Evolutionary conservation across 2,113 vertebrate species (phyloP).

Genomic region (Paramisgurnus dabryanus): DNA sequence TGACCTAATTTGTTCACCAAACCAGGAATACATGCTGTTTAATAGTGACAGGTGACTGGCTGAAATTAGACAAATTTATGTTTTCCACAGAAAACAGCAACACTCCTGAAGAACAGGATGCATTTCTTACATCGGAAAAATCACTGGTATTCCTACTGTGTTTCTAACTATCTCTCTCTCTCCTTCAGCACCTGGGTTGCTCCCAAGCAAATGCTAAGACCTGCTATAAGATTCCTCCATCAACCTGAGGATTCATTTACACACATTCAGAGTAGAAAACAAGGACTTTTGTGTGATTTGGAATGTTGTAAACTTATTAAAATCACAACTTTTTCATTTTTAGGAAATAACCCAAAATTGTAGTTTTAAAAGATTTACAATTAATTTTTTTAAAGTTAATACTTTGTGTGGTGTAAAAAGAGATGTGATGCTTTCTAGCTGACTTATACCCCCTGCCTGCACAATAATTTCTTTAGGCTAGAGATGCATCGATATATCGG

Average conservation of each 20-base stretch:
- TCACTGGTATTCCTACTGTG: neutral
- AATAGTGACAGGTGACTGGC: conserved; percentile 1
- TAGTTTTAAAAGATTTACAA: too few relatives aligned
- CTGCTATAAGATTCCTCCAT: conserved; percentile 2
- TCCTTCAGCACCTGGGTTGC: neutral
- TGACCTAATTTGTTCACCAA: neutral
- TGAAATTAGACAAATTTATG: neutral
- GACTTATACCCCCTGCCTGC: too few relatives aligned
- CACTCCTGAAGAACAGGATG: neutral
- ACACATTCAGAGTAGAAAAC: neutral
- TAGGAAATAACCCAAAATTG: neutral
- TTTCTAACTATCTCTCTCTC: neutral
- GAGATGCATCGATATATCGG: too few relatives aligned
- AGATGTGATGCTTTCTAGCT: too few relatives aligned
- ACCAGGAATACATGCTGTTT: neutral
- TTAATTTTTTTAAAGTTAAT: too few relatives aligned
- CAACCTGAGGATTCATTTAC: conserved; percentile 1
- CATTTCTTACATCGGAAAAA: conserved; percentile 32
- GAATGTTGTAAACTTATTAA: neutral
- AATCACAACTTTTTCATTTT: too few relatives aligned
- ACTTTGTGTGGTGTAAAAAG: too few relatives aligned
- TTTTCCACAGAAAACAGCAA: neutral
- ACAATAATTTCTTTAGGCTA: too few relatives aligned
- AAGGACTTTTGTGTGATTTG: neutral
- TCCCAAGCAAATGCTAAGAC: neutral